phyloP scores from a whole-genome alignment of 2,888 invertebrate genomes.

The Liposcelis brunnea region DNA sequence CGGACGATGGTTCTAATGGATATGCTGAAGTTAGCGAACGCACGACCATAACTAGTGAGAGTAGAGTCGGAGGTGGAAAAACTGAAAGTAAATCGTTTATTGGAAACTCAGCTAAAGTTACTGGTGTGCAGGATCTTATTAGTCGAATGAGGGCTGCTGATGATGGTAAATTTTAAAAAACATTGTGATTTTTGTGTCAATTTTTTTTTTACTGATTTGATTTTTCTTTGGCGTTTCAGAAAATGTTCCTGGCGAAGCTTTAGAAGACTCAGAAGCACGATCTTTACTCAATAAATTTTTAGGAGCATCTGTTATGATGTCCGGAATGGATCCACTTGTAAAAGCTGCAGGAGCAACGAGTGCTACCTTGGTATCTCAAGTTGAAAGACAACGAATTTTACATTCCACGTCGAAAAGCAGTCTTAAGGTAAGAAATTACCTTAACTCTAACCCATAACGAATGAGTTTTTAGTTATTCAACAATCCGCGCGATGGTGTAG shows the following conservation, averaged over 20 bases:
- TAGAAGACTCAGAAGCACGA: conserved; percentile 52
- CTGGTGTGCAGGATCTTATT: conserved; percentile 57
- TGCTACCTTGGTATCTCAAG: conserved; percentile 17
- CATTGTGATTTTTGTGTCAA: too few species aligned
- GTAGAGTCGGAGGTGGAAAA: too few species aligned
- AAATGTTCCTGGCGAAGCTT: conserved; percentile 43
- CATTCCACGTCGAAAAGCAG: neutral
- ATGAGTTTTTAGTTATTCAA: too few species aligned
- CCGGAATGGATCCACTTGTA: conserved; percentile 46
- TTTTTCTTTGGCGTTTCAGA: conserved; percentile 26
- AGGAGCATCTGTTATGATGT: conserved; percentile 62
- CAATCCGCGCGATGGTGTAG: too few species aligned
- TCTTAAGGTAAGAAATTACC: too few species aligned
- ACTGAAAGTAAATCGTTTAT: conserved; percentile 39
- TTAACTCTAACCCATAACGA: too few species aligned
- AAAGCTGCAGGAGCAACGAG: conserved; percentile 16
- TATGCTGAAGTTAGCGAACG: too few species aligned
- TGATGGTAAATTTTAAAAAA: conserved; percentile 32
- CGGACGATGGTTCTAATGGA: too few species aligned
- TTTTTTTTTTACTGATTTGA: neutral
- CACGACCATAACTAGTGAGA: too few species aligned
- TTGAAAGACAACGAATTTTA: conserved; percentile 16
- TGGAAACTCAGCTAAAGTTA: conserved; percentile 49
- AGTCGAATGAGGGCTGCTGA: conserved; percentile 62
- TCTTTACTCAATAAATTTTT: conserved; percentile 67